A percentile compares a stretch with the other conserved stretches of the same genome.
These are phyloP conservation scores for Lateolabrax maculatus DNA, from an alignment of 2,797 vertebrate genomes.

Conservation along the genomic window DNA sequence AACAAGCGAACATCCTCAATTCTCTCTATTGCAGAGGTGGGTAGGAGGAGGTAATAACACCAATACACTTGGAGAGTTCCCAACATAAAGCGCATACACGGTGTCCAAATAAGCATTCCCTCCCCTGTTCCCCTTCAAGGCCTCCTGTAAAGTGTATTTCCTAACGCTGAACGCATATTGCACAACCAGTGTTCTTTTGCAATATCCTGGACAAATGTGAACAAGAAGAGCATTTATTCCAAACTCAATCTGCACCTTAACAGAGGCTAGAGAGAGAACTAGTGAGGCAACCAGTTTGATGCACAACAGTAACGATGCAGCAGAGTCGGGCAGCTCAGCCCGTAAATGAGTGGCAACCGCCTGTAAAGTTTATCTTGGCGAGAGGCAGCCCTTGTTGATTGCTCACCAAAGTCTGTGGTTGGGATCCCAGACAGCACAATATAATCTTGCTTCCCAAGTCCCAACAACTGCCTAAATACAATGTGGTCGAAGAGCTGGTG, in stretches of 20 bases:
- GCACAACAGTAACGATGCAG: conserved; percentile 9
- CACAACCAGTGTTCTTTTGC: conserved; percentile 60
- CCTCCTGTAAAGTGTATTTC: conserved; percentile 59
- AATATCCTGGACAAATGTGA: conserved; percentile 59
- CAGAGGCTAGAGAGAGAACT: not conserved
- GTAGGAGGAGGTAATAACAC: conserved; percentile 43
- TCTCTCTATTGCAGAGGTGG: conserved; percentile 37
- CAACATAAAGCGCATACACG: conserved; percentile 17
- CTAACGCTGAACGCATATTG: conserved; percentile 52
- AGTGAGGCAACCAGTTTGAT: not conserved
- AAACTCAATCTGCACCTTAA: conserved; percentile 33
- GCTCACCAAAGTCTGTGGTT: conserved; percentile 67
- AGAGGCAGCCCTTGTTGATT: conserved; percentile 65
- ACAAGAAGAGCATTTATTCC: conserved; percentile 48
- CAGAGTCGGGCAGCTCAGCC: conserved; percentile 28
- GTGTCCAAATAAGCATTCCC: conserved; percentile 30
- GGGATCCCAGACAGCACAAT: conserved; percentile 66
- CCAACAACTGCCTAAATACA: conserved; percentile 33
- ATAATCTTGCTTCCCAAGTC: conserved; percentile 53
- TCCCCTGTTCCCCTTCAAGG: conserved; percentile 43
- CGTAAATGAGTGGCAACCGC: conserved; percentile 61
- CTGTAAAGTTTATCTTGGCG: conserved; percentile 74
- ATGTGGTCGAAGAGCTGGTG: conserved; percentile 54
- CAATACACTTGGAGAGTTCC: conserved; percentile 38
- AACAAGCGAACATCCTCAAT: conserved; percentile 49